Evolutionary conservation across 92 coral and sea anemone genomes (phyloP), one percentile per base, ranked within the genome.

Genomic region (Epizoanthus scotinus): DNA sequence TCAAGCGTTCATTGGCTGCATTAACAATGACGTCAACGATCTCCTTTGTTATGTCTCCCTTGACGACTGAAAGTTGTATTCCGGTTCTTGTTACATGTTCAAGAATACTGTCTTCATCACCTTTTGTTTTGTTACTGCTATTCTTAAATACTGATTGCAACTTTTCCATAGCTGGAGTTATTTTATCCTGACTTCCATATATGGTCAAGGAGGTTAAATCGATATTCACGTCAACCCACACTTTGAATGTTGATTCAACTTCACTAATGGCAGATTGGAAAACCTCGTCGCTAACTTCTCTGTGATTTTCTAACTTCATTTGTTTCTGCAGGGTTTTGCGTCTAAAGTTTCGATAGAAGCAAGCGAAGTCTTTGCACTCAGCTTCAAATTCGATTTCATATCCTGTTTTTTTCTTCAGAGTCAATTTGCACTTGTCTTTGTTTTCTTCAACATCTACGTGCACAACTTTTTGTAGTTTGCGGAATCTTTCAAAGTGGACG

Each of bases 41-140:
- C 54, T 85, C 84, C 67, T 27, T 50, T 25, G 88, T 85, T n/a
- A 85, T 72, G 42, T 85, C 84, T 44, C 88, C 84, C 65, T 78
- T 70, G 29, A 52, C 44, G 50, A 85, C 88, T 6, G 84, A 85
- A 19, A 85, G 42, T 29, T 53, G 70, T 9, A 79, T 75, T 28
- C 81, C 81, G 0, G 81, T 75, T 34, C 42, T 40, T 12, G 68
- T 75, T n/a, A 47, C 61, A 14, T 22, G 59, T n/a, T 59, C 81
- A 21, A 75, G 47, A 5, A 38, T 75, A 54, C 25, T 75, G 17
- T 59, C 25, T 22, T 31, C 56, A 34, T 25, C 18, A 52, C 44
- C 19, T 28, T 0, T 54, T 3, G 9, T 27, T n/a, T 26, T 9
- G 58, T 13, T 63, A 73, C 56, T 18, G 10, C 31, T 31, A 47